Evolutionary conservation across 2,888 invertebrate species (phyloP), one percentile per base, ranked within the genome.

Genomic region (Athetis lepigone): DNA sequence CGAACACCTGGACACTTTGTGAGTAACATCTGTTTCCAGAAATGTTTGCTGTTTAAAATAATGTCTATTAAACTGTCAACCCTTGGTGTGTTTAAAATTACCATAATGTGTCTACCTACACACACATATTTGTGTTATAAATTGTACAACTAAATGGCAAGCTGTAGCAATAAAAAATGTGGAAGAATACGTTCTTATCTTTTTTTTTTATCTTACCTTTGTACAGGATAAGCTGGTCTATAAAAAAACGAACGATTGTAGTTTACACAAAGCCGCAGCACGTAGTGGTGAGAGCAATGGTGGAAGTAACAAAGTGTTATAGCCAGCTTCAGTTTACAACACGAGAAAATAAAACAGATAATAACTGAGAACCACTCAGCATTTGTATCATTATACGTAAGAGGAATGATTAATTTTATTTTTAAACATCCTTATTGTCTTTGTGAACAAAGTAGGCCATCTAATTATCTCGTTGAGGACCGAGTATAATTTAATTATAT

Each of bases 231-330:
- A 71, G 70, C 70, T 75, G 51, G 56, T 68, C 40, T 56, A 50
- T 64, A 66, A 64, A 73, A 75, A 66, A 60, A 39, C 25, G 6
- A 60, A 47, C 47, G 29, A 59, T 63, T 65, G 54, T 58, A 55
- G 52, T 64, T 58, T 39, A 59, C 63, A 73, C 69, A 70, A 80
- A 72, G 70, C 70, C 62, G 40, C 65, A 46, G 58, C 49, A 66
- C 57, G 60, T 70, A 63, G 63, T 50, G 50, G 51, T 50, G 57
- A 69, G 62, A 58, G 56, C 43, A 56, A 79, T 77, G 61, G 59
- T 54, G 54, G 60, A 67, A 61, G 66, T 70, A 78, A 80, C 78
- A 73, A 73, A 80, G 69, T 78, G 54, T 70, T 75, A 68, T 66
- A 70, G 64, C 54, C n/a, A 25, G 49, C 47, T 70, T 68, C 69